Evolutionary conservation across 2,797 vertebrate genomes (phyloP), one percentile per base, ranked within the genome.

Genomic region (Chaunax sp.): DNA sequence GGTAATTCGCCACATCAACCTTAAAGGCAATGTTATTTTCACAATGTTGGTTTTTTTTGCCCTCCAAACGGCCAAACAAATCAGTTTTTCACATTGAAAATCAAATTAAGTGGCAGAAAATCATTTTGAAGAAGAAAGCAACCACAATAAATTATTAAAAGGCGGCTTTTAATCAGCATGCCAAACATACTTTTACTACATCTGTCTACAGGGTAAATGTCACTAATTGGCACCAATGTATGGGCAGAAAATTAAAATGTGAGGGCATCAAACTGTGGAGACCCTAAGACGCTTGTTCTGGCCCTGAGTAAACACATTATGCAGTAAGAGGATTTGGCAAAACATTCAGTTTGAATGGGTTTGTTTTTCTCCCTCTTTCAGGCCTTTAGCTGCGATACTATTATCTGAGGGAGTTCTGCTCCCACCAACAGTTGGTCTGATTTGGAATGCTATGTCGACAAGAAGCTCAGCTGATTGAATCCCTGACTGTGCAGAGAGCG

Each of bases 361-460:
- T 87, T 80, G 77, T 87, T 81, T 85, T 77, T 66, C 50, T 76
- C 50, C 72, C 71, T 64, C 59, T 69, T 28, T 72, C 59, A 45
- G 65, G 77, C 72, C 40, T 85, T 83, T 80, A 65, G 67, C 66
- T 52, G 53, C 74, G 72, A 60, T 80, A 75, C 78, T 85, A 80
- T 84, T 84, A 83, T 88, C 72, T 75, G 60, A 62, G 75, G 59
- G 67, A 85, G 84, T 78, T 73, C 61, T 72, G 61, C 23, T 69
- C 68, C 66, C 54, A 41, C 69, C 74, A 70, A 77, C 67, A 70
- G 52, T 81, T 79, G 66, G 61, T 52, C 75, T 81, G 69, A 84
- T 89, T 88, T 78, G 72, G 58, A 72, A 86, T 82, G 70, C 74
- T 71, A 63, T 78, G 70, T 88, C 72, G 72, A 84, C 80, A 83